A percentile compares a stretch with the other conserved stretches of the same genome.
Conservation (phyloP, 1,140 invertebrate genomes). For the Oppia nitens region DNA sequence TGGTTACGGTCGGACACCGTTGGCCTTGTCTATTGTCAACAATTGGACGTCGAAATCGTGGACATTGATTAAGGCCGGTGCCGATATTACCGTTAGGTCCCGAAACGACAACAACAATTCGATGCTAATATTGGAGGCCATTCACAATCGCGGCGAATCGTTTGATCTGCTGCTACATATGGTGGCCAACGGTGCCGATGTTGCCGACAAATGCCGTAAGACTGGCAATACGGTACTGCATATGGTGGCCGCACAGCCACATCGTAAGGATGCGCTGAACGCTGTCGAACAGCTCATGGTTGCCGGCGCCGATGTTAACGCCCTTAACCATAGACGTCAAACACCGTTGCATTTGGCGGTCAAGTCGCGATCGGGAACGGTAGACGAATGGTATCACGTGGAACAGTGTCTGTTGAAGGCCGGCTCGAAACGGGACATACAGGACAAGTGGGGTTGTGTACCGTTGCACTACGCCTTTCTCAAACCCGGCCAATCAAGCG, state of each 20-base stretch:
- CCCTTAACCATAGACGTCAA: slow-evolving; percentile 15
- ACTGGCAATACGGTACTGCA: slow-evolving; percentile 25
- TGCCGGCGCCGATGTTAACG: background rate
- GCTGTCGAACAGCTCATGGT: background rate
- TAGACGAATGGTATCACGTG: slow-evolving; percentile 18
- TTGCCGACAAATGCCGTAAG: slow-evolving; percentile 18
- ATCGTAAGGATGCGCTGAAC: background rate
- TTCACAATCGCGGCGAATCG: background rate
- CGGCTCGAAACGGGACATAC: background rate
- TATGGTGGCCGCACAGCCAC: slow-evolving; percentile 18
- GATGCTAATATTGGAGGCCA: slow-evolving; percentile 23
- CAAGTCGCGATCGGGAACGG: slow-evolving; percentile 21
- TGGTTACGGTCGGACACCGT: slow-evolving; percentile 24
- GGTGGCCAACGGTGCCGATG: slow-evolving; percentile 22
- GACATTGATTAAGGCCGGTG: slow-evolving; percentile 26
- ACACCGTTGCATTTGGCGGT: slow-evolving; percentile 32
- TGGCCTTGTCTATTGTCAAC: slow-evolving; percentile 25
- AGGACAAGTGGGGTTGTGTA: slow-evolving; percentile 16
- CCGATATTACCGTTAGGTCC: slow-evolving; percentile 26
- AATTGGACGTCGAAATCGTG: slow-evolving; percentile 21
- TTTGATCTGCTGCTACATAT: slow-evolving; percentile 16
- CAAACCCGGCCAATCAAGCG: slow-evolving; percentile 22
- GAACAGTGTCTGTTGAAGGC: background rate
- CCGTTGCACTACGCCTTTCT: slow-evolving; percentile 35
- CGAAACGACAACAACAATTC: slow-evolving; percentile 19